Conservation (phyloP, 2,113 vertebrate species). For the Synchiropus splendidus region DNA sequence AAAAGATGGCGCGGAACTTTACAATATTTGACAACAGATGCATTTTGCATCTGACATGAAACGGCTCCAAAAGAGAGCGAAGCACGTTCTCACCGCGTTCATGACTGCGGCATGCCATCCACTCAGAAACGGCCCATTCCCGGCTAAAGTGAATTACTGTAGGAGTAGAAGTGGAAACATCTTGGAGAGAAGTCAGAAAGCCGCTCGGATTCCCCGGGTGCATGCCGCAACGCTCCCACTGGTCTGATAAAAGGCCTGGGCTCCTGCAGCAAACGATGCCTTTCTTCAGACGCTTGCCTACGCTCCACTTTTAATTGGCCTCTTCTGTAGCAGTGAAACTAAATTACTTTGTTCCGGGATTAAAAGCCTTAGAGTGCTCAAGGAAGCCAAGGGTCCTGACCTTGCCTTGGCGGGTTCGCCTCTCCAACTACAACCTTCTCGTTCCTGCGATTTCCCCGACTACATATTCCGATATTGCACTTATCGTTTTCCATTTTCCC, state of each 20-base stretch:
- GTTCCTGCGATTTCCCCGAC: constrained; percentile 5
- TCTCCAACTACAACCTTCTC: constrained; percentile 6
- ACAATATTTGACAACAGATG: constrained; percentile 7
- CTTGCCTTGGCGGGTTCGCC: constrained; percentile 36
- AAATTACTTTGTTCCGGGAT: constrained; percentile 66
- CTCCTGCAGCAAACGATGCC: constrained; percentile 51
- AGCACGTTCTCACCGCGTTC: no score
- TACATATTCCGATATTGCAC: background rate
- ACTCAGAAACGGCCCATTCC: constrained; percentile 17
- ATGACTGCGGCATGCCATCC: constrained; percentile 1
- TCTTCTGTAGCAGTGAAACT: constrained; percentile 56
- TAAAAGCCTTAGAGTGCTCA: constrained; percentile 58
- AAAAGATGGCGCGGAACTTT: no score
- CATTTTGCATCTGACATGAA: no score
- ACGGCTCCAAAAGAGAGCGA: no score
- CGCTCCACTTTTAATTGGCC: constrained; percentile 60
- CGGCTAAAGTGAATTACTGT: constrained; percentile 26
- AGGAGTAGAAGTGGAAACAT: constrained; percentile 43
- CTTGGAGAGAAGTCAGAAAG: constrained; percentile 34
- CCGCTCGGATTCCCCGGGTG: constrained; percentile 41
- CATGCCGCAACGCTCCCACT: constrained; percentile 31
- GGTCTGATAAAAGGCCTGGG: constrained; percentile 51
- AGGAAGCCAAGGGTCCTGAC: constrained; percentile 50
- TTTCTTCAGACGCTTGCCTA: constrained; percentile 43
- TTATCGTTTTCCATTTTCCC: background rate